Percentiles rank a stretch among this genome's conserved stretches.
Conservation (phyloP, 2,888 invertebrate species). For the Eupithecia exiguata region DNA sequence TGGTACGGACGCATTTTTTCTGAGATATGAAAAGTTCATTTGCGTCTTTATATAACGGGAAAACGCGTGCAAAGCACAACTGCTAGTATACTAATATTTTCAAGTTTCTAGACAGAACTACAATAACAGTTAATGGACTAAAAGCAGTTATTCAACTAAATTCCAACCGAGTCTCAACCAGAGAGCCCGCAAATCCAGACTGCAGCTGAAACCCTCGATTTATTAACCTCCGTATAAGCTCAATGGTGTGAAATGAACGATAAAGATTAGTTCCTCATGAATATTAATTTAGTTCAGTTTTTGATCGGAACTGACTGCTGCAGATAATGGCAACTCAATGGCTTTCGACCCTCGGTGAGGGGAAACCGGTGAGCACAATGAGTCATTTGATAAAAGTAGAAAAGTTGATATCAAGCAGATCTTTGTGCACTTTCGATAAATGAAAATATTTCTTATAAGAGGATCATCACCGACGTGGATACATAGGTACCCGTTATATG, state of each 20-base stretch:
- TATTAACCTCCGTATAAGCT: constrained; percentile 61
- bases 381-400: constrained; percentile 18
- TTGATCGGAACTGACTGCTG: constrained; percentile 53
- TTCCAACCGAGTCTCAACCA: constrained; percentile 23
- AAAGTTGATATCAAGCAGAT: constrained; percentile 7
- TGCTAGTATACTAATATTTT: neutral
- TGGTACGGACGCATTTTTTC: no score
- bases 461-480: no score
- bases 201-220: constrained; percentile 59
- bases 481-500: no score
- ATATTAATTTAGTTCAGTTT: constrained; percentile 59
- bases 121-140: constrained; percentile 16
- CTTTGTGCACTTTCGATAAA: neutral
- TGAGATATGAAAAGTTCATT: no score
- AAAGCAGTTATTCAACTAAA: constrained; percentile 29
- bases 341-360: constrained; percentile 39
- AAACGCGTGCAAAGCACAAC: neutral
- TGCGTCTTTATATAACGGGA: neutral
- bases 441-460: neutral
- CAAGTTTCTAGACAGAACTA: constrained; percentile 14
- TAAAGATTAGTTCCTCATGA: constrained; percentile 61
- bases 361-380: constrained; percentile 23
- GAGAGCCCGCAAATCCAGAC: constrained; percentile 36
- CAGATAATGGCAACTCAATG: constrained; percentile 53
- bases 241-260: constrained; percentile 69